Evolutionary conservation across 2,797 vertebrate genomes (phyloP).

Genomic region (Rhodeus uyekii): DNA sequence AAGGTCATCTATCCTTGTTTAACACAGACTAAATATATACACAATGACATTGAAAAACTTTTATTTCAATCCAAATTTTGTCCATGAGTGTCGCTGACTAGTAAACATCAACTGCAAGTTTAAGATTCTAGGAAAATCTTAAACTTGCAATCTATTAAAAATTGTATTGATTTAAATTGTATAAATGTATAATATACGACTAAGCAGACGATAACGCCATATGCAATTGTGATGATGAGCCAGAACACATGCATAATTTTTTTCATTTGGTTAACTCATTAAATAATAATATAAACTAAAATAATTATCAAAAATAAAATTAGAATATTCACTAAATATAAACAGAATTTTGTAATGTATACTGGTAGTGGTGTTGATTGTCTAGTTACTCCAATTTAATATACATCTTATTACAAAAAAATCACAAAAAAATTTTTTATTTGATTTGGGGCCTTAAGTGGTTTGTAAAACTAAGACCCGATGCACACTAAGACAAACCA

Average conservation of each 20-base stretch:
- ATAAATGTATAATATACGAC: neutral
- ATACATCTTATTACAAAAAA: no score
- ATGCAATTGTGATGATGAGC: neutral
- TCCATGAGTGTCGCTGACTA: neutral
- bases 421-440: no score
- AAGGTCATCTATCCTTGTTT: neutral
- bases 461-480: no score
- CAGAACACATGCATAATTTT: neutral
- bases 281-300: no score
- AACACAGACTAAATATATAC: neutral
- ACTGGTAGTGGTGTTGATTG: neutral
- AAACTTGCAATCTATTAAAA: neutral
- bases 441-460: no score
- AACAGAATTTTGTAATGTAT: neutral
- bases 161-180: no score
- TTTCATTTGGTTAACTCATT: no score
- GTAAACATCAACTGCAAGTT: neutral
- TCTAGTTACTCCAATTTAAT: neutral
- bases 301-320: no score
- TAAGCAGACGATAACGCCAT: neutral
- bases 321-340: neutral
- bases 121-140: neutral
- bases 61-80: neutral
- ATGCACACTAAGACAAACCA: no score
- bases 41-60: neutral